These are phyloP conservation scores for Halictus ligatus DNA, from an alignment of 2,888 invertebrate genomes.

Conservation along the genomic window DNA sequence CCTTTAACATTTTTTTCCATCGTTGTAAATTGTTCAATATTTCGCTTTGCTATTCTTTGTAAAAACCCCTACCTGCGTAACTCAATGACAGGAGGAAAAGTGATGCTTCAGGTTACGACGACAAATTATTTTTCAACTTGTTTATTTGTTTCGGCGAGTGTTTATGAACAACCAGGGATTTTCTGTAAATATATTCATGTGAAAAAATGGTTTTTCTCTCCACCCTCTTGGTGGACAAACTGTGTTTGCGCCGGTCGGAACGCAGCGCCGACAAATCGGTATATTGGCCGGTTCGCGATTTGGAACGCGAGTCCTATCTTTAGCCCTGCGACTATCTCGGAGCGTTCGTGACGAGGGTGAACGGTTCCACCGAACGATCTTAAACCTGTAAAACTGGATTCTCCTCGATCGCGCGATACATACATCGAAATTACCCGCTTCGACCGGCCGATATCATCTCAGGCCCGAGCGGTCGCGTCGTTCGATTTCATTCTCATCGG, in stretches of 20 bases:
- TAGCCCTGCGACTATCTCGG: conserved; percentile 44
- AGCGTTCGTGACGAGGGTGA: conserved; percentile 49
- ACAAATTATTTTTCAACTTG: too few relatives aligned
- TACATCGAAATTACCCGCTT: conserved; percentile 59
- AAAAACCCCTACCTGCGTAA: too few relatives aligned
- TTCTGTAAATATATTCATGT: too few relatives aligned
- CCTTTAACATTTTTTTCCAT: too few relatives aligned
- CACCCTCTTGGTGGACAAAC: too few relatives aligned
- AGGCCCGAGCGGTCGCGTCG: conserved; percentile 31
- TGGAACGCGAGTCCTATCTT: conserved; percentile 50
- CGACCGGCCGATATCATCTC: conserved; percentile 53
- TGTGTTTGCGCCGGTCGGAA: background rate
- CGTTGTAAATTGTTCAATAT: too few relatives aligned
- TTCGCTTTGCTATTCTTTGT: too few relatives aligned
- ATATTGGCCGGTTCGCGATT: conserved; percentile 6
- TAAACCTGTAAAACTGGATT: conserved; percentile 76
- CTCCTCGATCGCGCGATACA: conserved; percentile 58
- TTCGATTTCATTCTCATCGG: conserved; percentile 52
- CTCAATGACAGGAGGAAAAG: too few relatives aligned
- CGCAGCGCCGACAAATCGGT: background rate
- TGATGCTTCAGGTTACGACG: too few relatives aligned
- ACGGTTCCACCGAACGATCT: conserved; percentile 62
- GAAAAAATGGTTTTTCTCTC: too few relatives aligned
- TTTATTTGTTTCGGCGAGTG: too few relatives aligned
- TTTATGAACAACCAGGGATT: too few relatives aligned